A percentile compares a stretch with the other conserved stretches of the same genome.
These are phyloP conservation scores for Allophyes oxyacanthae DNA, from an alignment of 2,888 invertebrate species.

Conservation along the genomic window DNA sequence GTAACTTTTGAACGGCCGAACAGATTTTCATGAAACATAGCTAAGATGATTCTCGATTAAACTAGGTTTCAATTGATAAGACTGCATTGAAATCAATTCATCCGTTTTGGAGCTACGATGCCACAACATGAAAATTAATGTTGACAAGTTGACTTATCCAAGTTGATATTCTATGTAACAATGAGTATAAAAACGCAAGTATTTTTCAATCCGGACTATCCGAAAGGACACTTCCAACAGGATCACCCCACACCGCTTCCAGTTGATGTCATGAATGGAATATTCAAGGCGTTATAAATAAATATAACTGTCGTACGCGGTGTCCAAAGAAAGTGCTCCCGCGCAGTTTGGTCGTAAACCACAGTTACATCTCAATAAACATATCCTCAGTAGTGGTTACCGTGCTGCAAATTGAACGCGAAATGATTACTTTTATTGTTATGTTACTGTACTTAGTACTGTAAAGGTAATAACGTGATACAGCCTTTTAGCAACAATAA, in stretches of 20 bases:
- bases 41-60: no score
- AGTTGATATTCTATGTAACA: no score
- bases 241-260: slow-evolving; percentile 25
- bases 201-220: slow-evolving; percentile 20
- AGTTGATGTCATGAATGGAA: slow-evolving; percentile 64
- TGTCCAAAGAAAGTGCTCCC: slow-evolving; percentile 69
- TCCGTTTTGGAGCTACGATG: no score
- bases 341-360: slow-evolving; percentile 75
- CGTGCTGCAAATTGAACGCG: slow-evolving; percentile 49
- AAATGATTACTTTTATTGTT: slow-evolving; percentile 46
- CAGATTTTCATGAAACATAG: no score
- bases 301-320: slow-evolving; percentile 80
- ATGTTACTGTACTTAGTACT: slow-evolving; percentile 21
- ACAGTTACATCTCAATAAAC: slow-evolving; percentile 80
- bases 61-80: no score
- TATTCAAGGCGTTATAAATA: slow-evolving; percentile 79
- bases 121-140: no score
- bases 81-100: no score
- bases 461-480: slow-evolving; percentile 12
- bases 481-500: slow-evolving; percentile 1
- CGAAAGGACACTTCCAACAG: not conserved
- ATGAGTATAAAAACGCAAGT: no score
- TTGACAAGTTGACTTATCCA: no score
- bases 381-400: slow-evolving; percentile 70
- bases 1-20: no score